These are phyloP conservation scores for Amphilophus citrinellus DNA, from an alignment of 2,113 vertebrate genomes.

Conservation along the genomic window DNA sequence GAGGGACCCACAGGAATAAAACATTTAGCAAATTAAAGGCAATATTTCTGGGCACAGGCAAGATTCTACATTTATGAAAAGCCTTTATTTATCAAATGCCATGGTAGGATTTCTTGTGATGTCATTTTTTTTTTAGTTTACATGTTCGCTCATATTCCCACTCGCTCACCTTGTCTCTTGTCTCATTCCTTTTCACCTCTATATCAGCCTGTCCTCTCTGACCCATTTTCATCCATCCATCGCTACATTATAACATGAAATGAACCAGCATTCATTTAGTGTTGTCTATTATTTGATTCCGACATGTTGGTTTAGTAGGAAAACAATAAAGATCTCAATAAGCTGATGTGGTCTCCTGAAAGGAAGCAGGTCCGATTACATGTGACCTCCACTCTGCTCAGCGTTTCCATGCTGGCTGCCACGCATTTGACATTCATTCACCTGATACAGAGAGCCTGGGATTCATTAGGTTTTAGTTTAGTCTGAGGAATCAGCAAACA, in stretches of 20 bases:
- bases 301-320: conserved; percentile 1
- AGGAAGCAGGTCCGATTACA: conserved; percentile 39
- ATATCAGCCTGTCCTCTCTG: conserved; percentile 25
- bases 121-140: conserved; percentile 42
- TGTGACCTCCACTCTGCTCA: conserved; percentile 32
- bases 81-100: conserved; percentile 34
- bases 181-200: conserved; percentile 52
- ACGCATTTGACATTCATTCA: conserved; percentile 41
- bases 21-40: not conserved
- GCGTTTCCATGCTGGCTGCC: not conserved
- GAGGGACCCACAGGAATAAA: not conserved
- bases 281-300: not conserved
- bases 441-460: conserved; percentile 36
- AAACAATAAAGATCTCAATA: conserved; percentile 22
- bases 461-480: conserved; percentile 70
- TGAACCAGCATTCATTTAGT: conserved; percentile 19
- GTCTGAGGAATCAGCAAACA: conserved; percentile 69
- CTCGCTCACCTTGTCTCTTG: conserved; percentile 49
- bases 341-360: not conserved
- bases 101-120: conserved; percentile 40
- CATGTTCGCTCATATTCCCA: conserved; percentile 42
- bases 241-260: conserved; percentile 17
- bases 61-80: conserved; percentile 23
- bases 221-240: conserved; percentile 35
- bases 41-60: not conserved